Evolutionary conservation across 2,888 invertebrate species (phyloP).

Genomic region (Apamea epomidion): DNA sequence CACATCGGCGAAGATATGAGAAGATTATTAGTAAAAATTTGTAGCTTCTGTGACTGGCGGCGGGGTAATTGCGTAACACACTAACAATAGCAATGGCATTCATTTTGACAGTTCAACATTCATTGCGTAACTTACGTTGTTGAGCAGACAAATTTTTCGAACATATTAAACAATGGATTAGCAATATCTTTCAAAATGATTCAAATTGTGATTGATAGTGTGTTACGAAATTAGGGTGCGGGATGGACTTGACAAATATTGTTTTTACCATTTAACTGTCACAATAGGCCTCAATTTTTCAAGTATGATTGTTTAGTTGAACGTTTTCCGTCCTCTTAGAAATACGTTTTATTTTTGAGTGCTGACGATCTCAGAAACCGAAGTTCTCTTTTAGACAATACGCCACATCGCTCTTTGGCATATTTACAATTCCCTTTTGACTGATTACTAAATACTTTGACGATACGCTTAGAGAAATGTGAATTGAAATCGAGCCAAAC

Average conservation of each 20-base stretch:
- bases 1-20: conserved; percentile 11
- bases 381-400: neutral
- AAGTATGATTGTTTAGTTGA: neutral
- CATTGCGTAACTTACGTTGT: no score
- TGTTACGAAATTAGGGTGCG: neutral
- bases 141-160: no score
- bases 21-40: conserved; percentile 22
- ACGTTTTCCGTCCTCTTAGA: neutral
- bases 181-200: no score
- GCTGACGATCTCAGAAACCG: neutral
- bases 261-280: neutral
- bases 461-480: conserved; percentile 37
- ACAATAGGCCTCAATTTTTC: neutral
- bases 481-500: conserved; percentile 47
- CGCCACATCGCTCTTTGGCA: neutral
- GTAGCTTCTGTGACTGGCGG: conserved; percentile 12
- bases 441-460: conserved; percentile 11
- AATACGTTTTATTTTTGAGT: neutral
- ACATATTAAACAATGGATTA: no score
- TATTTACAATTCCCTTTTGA: conserved; percentile 12
- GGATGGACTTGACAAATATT: neutral
- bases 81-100: no score
- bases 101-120: no score
- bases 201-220: no score
- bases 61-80: no score